Conservation (phyloP, 1,140 invertebrate species). For the Dendrolimus kikuchii region DNA sequence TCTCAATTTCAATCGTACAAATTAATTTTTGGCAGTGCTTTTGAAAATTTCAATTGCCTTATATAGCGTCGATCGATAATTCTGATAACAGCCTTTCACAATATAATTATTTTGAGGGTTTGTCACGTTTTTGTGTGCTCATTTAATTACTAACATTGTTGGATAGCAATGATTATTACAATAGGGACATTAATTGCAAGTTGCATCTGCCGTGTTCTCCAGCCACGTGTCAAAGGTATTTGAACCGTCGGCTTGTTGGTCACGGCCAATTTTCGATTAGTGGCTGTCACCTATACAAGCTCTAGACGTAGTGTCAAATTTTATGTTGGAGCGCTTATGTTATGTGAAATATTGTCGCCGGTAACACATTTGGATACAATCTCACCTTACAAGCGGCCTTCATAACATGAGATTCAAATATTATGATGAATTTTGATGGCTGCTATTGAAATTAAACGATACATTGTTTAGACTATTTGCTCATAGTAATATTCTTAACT, state of each 20-base stretch:
- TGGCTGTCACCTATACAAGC: constrained; percentile 31
- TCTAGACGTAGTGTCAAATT: constrained; percentile 59
- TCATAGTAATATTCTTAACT: no score
- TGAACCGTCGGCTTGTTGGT: constrained; percentile 23
- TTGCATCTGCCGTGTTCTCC: constrained; percentile 48
- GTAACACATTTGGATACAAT: constrained; percentile 40
- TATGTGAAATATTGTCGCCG: constrained; percentile 48
- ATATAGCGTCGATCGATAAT: not conserved
- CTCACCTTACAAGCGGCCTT: constrained; percentile 23
- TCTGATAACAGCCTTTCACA: constrained; percentile 19
- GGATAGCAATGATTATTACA: constrained; percentile 40
- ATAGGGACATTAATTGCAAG: constrained; percentile 35
- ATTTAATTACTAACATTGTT: constrained; percentile 64
- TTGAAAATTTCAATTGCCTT: constrained; percentile 6
- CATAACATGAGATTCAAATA: not conserved
- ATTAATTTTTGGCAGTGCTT: constrained; percentile 19
- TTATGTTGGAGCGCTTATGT: constrained; percentile 58
- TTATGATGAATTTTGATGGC: not conserved
- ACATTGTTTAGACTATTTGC: no score
- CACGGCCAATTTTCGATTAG: constrained; percentile 26
- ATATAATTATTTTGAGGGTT: constrained; percentile 36
- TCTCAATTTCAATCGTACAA: constrained; percentile 20
- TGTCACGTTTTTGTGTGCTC: constrained; percentile 33
- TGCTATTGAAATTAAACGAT: not conserved
- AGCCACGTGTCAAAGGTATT: constrained; percentile 18